phyloP scores from a whole-genome alignment of 2,888 invertebrate genomes.

The Belgica antarctica region DNA sequence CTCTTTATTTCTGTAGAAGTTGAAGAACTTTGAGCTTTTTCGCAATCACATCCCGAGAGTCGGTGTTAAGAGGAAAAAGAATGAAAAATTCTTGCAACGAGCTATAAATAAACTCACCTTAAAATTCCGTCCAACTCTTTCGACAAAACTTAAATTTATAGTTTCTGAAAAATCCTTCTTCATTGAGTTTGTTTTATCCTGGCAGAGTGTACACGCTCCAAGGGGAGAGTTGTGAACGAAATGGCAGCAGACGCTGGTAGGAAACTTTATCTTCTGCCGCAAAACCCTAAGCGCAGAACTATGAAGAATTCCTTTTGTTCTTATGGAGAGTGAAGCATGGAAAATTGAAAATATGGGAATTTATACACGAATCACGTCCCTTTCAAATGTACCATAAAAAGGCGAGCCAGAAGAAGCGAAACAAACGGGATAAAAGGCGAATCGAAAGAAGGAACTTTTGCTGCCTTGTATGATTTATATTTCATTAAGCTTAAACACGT shows the following conservation, averaged over 20 bases:
- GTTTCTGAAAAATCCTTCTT: not conserved
- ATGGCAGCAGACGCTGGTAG: not conserved
- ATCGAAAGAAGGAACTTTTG: not conserved
- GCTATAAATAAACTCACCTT: constrained; percentile 10
- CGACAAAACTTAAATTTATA: constrained; percentile 11
- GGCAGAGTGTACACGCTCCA: not conserved
- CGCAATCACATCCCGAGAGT: not conserved
- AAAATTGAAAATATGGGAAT: constrained; percentile 40
- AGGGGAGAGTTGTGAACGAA: not conserved
- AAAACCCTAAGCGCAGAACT: constrained; percentile 10
- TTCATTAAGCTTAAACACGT: constrained; percentile 1
- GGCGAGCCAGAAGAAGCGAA: not conserved
- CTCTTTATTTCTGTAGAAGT: too few relatives aligned
- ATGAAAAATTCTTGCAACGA: constrained; percentile 1
- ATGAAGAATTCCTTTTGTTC: constrained; percentile 15
- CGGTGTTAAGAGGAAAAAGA: not conserved
- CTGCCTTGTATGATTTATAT: not conserved
- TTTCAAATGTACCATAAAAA: constrained; percentile 27
- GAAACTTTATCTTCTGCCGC: constrained; percentile 3
- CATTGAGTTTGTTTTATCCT: not conserved
- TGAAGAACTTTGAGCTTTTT: too few relatives aligned
- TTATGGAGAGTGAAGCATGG: not conserved
- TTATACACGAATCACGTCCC: constrained; percentile 39
- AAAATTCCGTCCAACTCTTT: not conserved
- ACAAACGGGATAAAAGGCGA: not conserved